Evolutionary conservation across 2,888 invertebrate species (phyloP).

Genomic region (Callimorpha dominula): DNA sequence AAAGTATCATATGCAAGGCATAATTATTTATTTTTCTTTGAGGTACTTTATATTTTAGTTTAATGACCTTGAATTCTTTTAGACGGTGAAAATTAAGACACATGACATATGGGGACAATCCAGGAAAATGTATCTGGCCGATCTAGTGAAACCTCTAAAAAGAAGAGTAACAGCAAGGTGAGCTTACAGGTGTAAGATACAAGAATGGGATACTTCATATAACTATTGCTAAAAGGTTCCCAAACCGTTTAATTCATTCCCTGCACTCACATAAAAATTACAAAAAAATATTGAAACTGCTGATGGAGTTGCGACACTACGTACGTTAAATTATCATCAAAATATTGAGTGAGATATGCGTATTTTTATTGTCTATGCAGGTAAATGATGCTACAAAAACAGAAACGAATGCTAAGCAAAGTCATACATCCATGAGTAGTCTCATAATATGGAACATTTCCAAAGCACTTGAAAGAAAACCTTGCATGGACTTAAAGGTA

Average conservation of each 20-base stretch:
- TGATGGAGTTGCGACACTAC: too few relatives aligned
- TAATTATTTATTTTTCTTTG: not conserved
- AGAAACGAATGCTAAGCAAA: not conserved
- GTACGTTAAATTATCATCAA: not conserved
- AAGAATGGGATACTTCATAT: not conserved
- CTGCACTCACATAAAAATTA: not conserved
- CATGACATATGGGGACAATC: slow-evolving; percentile 7
- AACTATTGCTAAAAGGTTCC: not conserved
- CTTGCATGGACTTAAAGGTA: slow-evolving; percentile 72
- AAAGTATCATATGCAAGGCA: slow-evolving; percentile 1
- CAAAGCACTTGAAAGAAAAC: slow-evolving; percentile 71
- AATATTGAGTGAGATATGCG: too few relatives aligned
- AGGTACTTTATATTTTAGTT: not conserved
- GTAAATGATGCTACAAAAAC: not conserved
- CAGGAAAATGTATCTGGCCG: not conserved
- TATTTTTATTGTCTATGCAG: not conserved
- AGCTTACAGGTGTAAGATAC: not conserved
- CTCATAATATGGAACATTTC: slow-evolving; percentile 77
- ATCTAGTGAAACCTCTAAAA: not conserved
- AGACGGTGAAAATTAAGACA: not conserved
- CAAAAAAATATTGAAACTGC: not conserved
- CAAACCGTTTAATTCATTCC: not conserved
- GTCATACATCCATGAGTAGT: slow-evolving; percentile 63
- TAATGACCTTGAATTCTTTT: not conserved
- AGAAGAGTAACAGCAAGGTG: slow-evolving; percentile 5